phyloP scores from a whole-genome alignment of 2,888 invertebrate genomes.

The Drosophila melanocephala region DNA sequence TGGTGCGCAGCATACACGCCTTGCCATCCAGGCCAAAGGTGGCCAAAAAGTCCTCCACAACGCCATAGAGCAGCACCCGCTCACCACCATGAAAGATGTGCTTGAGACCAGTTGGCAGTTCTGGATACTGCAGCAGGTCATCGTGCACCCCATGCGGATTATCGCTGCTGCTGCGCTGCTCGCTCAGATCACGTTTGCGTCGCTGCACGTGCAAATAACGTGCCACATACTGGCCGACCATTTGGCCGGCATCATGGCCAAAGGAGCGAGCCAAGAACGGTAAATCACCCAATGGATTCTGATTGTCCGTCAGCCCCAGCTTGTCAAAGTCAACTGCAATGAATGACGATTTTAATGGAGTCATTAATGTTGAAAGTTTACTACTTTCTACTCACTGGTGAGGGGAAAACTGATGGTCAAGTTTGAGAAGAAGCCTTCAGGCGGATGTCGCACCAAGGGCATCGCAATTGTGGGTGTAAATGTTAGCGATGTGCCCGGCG shows the following conservation, averaged over 20 bases:
- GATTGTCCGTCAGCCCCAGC: constrained; percentile 94
- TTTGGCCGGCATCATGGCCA: constrained; percentile 90
- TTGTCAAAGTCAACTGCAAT: constrained; percentile 93
- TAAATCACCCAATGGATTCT: constrained; percentile 93
- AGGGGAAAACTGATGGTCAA: constrained; percentile 93
- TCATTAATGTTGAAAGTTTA: neutral
- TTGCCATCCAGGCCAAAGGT: constrained; percentile 93
- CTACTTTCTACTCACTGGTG: constrained; percentile 89
- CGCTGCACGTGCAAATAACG: constrained; percentile 88
- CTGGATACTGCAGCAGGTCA: constrained; percentile 75
- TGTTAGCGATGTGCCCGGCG: constrained; percentile 92
- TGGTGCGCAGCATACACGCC: constrained; percentile 92
- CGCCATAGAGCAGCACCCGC: constrained; percentile 90
- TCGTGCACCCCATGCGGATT: constrained; percentile 63
- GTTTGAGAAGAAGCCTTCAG: constrained; percentile 93
- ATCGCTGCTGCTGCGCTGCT: constrained; percentile 56
- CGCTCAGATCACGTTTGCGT: constrained; percentile 86
- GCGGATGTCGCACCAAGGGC: constrained; percentile 94
- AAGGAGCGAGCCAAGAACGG: constrained; percentile 91
- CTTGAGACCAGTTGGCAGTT: constrained; percentile 85
- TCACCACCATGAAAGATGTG: constrained; percentile 92
- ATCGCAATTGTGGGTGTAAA: constrained; percentile 93
- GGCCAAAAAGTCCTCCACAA: constrained; percentile 92
- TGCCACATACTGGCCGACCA: constrained; percentile 90
- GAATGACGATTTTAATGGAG: constrained; percentile 20